phyloP scores from a whole-genome alignment of 2,797 vertebrate genomes.

The Poecilia wingei region DNA sequence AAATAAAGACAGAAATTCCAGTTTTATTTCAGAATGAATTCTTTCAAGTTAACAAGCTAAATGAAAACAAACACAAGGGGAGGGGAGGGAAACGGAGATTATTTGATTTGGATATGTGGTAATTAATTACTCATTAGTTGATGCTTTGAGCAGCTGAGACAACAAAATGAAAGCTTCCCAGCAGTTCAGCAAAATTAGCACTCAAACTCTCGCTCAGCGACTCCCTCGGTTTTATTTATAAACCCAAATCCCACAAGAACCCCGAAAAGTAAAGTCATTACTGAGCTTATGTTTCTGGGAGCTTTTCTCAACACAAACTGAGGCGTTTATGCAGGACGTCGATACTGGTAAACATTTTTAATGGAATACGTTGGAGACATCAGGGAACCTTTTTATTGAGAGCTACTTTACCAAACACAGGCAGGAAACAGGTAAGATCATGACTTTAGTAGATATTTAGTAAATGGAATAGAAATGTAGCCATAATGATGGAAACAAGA shows the following conservation, averaged over 20 bases:
- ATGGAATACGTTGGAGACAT: slow-evolving; percentile 7
- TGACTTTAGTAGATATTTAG: neutral
- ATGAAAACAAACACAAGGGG: slow-evolving; percentile 59
- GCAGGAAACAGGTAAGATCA: neutral
- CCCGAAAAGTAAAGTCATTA: slow-evolving; percentile 50
- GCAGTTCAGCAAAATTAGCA: slow-evolving; percentile 64
- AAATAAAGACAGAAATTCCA: slow-evolving; percentile 19
- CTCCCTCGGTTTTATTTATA: slow-evolving; percentile 56
- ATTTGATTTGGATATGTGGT: slow-evolving; percentile 64
- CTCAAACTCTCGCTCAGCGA: slow-evolving; percentile 39
- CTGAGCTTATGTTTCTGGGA: slow-evolving; percentile 47
- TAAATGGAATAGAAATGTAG: neutral
- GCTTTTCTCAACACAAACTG: slow-evolving; percentile 17
- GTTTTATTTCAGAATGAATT: slow-evolving; percentile 34
- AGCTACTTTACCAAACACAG: neutral
- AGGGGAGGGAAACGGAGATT: slow-evolving; percentile 53
- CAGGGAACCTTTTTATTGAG: neutral
- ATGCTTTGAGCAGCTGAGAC: slow-evolving; percentile 72
- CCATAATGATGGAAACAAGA: too few relatives aligned
- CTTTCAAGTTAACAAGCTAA: slow-evolving; percentile 37
- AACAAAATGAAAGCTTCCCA: slow-evolving; percentile 66
- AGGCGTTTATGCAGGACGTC: slow-evolving; percentile 27
- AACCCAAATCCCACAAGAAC: slow-evolving; percentile 53
- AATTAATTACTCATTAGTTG: slow-evolving; percentile 77
- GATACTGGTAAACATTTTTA: slow-evolving; percentile 34